A percentile compares a stretch with the other conserved stretches of the same genome.
phyloP scores from a whole-genome alignment of 2,797 vertebrate genomes.

The Ceyx erithaca region DNA sequence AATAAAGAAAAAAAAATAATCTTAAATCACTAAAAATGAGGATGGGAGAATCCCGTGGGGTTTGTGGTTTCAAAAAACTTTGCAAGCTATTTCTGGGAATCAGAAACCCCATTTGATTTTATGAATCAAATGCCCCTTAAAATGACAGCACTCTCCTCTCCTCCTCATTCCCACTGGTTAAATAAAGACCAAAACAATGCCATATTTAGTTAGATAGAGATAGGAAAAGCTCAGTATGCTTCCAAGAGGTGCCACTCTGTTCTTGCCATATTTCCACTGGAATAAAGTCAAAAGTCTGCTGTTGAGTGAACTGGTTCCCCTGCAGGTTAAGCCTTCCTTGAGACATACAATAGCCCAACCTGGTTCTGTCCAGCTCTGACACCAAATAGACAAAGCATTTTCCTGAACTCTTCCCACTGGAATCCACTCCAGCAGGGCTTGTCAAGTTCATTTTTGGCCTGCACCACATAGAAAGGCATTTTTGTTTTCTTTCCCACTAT shows the following conservation, averaged over 20 bases:
- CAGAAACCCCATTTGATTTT: constrained; percentile 9
- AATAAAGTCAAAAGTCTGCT: background rate
- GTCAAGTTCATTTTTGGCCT: background rate
- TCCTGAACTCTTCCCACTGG: background rate
- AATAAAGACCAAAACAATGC: constrained; percentile 46
- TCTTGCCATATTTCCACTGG: background rate
- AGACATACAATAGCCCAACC: background rate
- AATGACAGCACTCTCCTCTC: background rate
- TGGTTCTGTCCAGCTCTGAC: background rate
- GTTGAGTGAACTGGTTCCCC: background rate
- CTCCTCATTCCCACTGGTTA: background rate
- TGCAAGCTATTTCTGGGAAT: constrained; percentile 38
- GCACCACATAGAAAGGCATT: background rate
- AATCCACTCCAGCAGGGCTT: background rate
- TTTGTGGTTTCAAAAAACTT: constrained; percentile 28
- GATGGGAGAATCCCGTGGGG: background rate
- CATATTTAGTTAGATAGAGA: background rate
- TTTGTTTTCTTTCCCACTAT: background rate
- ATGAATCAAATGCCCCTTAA: constrained; percentile 29
- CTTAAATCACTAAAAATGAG: constrained; percentile 13
- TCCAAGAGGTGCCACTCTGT: background rate
- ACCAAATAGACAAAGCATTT: background rate
- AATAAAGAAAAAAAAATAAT: background rate
- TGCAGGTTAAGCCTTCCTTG: background rate
- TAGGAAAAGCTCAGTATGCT: background rate